Base-by-base conservation (phyloP, 2,888 invertebrate species). In the Caradrina clavipalpis region DNA sequence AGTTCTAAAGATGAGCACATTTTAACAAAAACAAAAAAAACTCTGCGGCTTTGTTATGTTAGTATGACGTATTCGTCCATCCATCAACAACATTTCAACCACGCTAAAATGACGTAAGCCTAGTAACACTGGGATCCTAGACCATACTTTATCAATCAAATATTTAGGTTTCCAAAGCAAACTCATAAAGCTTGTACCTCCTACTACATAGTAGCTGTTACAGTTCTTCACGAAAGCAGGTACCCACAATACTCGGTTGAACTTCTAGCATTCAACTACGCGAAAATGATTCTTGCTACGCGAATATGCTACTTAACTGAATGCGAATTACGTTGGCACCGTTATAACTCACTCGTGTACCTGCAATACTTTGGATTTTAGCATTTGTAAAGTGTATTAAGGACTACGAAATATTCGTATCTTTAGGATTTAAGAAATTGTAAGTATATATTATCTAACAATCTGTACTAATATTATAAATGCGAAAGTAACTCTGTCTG, bases 181-280 rank as follows among this genome's bases (percentile, higher is more conserved):
- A 2, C 17, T 45, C 17, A 45, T 45, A 45, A 45, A 42, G 15
- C 35, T 15, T 17, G 19, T 47, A 35, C 13, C 45, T 15, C 19
- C 6, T 22, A 22, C 15, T 0, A 49, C 7, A n/a, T n/a, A 39
- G 8, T 57, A 47, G 1, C 31, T 49, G n/a, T 10, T 35, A 49
- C 11, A 31, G 1, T 56, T 42, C 42, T 22, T 39, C 22, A 50
- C 19, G 1, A 49, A 47, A 35, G 13, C 19, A 47, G 19, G 31
- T 11, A 22, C 26, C 22, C 13, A 13, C 53, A 19, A 19, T 21
- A 45, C 17, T 19, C 54, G 42, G 26, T 31, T 22, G 54, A 53
- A 55, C 74, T 51, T 62, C 57, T 45, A 31, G 58, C 58, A 68
- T 78, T 65, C 56, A 64, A 64, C 53, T 54, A 31, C 15, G 13